phyloP scores from a whole-genome alignment of 2,888 invertebrate species.

The Hemaris fuciformis region DNA sequence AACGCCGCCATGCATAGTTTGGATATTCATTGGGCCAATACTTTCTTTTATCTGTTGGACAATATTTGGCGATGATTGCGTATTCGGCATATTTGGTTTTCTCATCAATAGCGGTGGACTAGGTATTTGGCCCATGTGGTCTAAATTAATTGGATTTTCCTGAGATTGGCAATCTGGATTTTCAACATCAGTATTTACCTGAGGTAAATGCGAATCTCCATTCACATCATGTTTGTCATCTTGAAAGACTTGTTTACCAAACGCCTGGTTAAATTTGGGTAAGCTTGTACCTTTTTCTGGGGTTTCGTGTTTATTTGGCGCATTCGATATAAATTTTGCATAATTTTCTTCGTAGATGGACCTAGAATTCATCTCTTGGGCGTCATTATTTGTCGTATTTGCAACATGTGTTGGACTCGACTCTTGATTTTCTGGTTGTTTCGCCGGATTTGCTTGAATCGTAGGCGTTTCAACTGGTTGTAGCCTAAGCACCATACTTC shows the following conservation, averaged over 20 bases:
- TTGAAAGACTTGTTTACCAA: conserved; percentile 86
- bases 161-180: conserved; percentile 50
- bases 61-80: conserved; percentile 60
- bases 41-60: conserved; percentile 77
- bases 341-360: conserved; percentile 81
- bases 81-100: conserved; percentile 53
- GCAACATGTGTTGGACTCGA: conserved; percentile 40
- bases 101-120: conserved; percentile 67
- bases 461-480: conserved; percentile 69
- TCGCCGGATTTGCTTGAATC: conserved; percentile 40
- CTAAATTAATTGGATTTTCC: conserved; percentile 60
- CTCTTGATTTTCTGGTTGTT: conserved; percentile 55
- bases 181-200: conserved; percentile 40
- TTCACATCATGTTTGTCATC: conserved; percentile 63
- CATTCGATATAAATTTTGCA: conserved; percentile 77
- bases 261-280: conserved; percentile 90
- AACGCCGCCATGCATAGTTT: conserved; percentile 85
- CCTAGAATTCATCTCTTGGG: conserved; percentile 74
- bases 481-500: conserved; percentile 75
- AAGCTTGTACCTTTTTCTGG: conserved; percentile 78
- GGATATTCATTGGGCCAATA: conserved; percentile 79
- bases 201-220: conserved; percentile 43
- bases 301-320: conserved; percentile 51
- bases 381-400: conserved; percentile 49
- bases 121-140: conserved; percentile 60